Evolutionary conservation across 2,797 vertebrate genomes (phyloP).

Genomic region (Urosaurus nigricauda): DNA sequence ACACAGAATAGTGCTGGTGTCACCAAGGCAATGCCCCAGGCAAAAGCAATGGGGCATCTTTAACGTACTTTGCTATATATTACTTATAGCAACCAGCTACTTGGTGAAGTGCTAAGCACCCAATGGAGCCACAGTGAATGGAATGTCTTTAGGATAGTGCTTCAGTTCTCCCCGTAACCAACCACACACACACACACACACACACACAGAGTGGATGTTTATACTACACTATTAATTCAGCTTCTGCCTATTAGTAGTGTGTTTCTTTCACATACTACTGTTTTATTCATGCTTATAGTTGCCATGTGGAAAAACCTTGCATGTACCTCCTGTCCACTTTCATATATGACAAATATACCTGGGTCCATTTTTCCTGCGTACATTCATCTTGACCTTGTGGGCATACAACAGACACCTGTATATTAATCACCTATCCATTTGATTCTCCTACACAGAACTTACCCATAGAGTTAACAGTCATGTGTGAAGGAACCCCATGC

Average conservation of each 20-base stretch:
- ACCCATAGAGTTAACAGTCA: not conserved
- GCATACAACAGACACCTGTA: not conserved
- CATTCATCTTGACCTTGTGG: not conserved
- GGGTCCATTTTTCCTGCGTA: not conserved
- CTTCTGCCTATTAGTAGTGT: not conserved
- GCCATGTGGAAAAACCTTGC: not conserved
- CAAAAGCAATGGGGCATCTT: not conserved
- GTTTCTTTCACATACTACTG: not conserved
- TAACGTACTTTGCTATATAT: not conserved
- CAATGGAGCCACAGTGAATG: not conserved
- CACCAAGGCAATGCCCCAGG: not conserved
- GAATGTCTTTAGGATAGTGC: slow-evolving; percentile 13
- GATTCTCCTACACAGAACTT: not conserved
- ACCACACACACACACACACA: too few relatives aligned
- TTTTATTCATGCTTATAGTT: not conserved
- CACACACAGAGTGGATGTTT: too few relatives aligned
- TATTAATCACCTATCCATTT: not conserved
- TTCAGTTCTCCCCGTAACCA: not conserved
- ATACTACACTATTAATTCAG: not conserved
- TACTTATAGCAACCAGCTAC: not conserved
- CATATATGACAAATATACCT: not conserved
- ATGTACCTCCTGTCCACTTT: not conserved
- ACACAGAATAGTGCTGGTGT: not conserved
- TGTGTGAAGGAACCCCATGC: too few relatives aligned
- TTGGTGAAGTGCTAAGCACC: not conserved